Percentiles rank a stretch among this genome's conserved stretches.
phyloP scores from a whole-genome alignment of 2,797 vertebrate species.

The Antennarius maculatus region DNA sequence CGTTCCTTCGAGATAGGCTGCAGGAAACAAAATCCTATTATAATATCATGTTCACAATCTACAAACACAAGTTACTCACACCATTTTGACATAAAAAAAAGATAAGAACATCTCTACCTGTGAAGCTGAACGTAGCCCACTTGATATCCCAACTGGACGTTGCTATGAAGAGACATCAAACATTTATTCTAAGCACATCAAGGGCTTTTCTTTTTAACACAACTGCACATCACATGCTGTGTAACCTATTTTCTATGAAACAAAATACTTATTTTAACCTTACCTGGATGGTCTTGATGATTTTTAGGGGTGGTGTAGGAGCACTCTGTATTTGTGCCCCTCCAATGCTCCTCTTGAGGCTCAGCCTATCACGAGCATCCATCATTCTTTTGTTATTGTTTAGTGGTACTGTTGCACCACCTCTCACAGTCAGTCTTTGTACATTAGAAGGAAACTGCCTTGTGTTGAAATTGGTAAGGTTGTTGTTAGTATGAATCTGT shows the following conservation, averaged over 20 bases:
- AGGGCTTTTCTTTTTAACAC: not conserved
- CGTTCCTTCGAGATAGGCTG: constrained; percentile 76
- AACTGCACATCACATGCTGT: not conserved
- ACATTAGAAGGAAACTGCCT: constrained; percentile 66
- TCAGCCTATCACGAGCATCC: constrained; percentile 93
- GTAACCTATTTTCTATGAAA: not conserved
- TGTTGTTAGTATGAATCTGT: constrained; percentile 74
- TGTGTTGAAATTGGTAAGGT: constrained; percentile 41
- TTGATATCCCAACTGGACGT: constrained; percentile 74
- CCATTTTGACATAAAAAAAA: not conserved
- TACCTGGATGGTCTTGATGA: constrained; percentile 98
- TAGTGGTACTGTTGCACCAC: constrained; percentile 53
- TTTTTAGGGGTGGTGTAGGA: constrained; percentile 85
- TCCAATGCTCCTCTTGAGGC: constrained; percentile 89
- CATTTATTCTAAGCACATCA: not conserved
- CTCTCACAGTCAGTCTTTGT: constrained; percentile 68
- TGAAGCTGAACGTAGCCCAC: constrained; percentile 68
- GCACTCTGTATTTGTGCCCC: constrained; percentile 72
- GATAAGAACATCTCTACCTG: constrained; percentile 58
- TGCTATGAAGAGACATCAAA: constrained; percentile 67
- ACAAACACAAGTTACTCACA: not conserved
- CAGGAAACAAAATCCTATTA: constrained; percentile 11
- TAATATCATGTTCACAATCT: not conserved
- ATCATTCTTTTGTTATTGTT: constrained; percentile 84
- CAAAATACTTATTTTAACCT: constrained; percentile 1